Conservation (phyloP, 2,113 vertebrate species). For the Pseudolaguvia tuberculata region DNA sequence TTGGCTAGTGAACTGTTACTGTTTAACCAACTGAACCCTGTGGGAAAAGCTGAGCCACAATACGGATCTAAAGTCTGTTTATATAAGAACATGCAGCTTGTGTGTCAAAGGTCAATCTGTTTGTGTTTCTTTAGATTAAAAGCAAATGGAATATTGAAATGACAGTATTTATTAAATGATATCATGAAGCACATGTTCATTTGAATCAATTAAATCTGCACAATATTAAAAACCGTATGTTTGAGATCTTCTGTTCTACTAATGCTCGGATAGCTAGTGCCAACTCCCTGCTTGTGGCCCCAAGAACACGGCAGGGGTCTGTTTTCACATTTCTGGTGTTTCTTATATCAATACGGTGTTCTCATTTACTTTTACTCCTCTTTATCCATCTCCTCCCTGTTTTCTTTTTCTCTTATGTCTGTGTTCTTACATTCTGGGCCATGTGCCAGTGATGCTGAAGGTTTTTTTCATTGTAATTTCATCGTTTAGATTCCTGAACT, state of each 20-base stretch:
- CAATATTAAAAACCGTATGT: not conserved
- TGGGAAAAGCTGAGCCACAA: not conserved
- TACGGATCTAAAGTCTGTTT: not conserved
- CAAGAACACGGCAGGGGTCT: conserved; percentile 16
- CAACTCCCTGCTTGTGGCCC: conserved; percentile 2
- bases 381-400: not conserved
- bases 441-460: not conserved
- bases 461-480: not conserved
- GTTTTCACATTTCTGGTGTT: conserved; percentile 19
- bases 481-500: not conserved
- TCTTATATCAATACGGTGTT: not conserved
- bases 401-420: not conserved
- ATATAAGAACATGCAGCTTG: too few species aligned
- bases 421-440: not conserved
- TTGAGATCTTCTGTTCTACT: not conserved
- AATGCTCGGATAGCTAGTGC: not conserved
- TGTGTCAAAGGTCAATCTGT: conserved; percentile 11
- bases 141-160: not conserved
- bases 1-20: not conserved
- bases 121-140: not conserved
- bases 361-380: not conserved
- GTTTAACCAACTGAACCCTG: not conserved
- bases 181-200: too few species aligned
- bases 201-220: not conserved
- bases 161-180: not conserved